A percentile compares a stretch with the other conserved stretches of the same genome.
Evolutionary conservation across 2,113 vertebrate genomes (phyloP).

Genomic region (Sturnira hondurensis): DNA sequence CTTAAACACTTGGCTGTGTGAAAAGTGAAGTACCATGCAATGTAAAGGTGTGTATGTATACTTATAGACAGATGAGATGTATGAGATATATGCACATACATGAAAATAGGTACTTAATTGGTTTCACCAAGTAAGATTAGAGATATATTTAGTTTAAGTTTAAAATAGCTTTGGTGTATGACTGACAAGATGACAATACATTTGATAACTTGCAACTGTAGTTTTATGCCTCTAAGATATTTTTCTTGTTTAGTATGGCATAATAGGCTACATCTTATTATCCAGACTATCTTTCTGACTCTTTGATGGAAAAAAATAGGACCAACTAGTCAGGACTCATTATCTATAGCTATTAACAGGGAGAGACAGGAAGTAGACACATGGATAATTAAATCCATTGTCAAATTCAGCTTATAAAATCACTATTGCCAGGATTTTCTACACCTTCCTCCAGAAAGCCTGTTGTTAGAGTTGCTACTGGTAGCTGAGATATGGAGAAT

Average conservation of each 20-base stretch:
- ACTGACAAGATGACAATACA: not conserved
- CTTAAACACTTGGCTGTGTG: not conserved
- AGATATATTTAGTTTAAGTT: not conserved
- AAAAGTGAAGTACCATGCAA: not conserved
- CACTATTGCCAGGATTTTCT: not conserved
- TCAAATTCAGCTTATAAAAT: not conserved
- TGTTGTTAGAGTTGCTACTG: not conserved
- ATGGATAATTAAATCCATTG: not conserved
- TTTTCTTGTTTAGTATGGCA: slow-evolving; percentile 18
- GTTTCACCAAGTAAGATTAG: not conserved
- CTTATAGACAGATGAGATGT: too few relatives aligned
- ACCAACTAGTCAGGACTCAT: not conserved
- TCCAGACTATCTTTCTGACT: not conserved
- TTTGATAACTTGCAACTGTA: not conserved
- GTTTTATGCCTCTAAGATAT: not conserved
- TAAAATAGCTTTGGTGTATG: not conserved
- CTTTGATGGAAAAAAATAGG: not conserved
- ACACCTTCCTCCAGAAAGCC: not conserved
- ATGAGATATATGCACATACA: not conserved
- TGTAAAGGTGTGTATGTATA: not conserved
- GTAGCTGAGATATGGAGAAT: not conserved
- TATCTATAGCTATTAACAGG: not conserved
- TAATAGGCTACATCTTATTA: slow-evolving; percentile 2
- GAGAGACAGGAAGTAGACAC: not conserved
- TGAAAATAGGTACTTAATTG: not conserved